A percentile compares a stretch with the other conserved stretches of the same genome.
These are phyloP conservation scores for Coluber constrictor DNA, from an alignment of 2,797 vertebrate species.

Conservation along the genomic window DNA sequence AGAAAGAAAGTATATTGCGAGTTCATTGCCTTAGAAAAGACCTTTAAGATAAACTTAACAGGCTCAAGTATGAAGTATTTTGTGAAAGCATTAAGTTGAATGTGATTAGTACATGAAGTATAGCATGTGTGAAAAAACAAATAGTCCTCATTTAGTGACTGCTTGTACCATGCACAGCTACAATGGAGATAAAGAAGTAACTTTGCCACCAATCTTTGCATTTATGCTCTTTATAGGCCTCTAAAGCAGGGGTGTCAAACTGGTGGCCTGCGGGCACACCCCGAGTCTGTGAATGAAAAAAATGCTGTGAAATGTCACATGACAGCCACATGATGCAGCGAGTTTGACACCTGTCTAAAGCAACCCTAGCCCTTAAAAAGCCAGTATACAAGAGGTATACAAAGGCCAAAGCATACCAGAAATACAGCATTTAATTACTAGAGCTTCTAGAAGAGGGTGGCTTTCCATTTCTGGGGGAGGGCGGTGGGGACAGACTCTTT, in stretches of 20 bases:
- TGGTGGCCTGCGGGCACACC: too few relatives aligned
- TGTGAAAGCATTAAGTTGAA: neutral
- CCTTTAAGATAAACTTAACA: neutral
- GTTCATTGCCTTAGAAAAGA: neutral
- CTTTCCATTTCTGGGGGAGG: neutral
- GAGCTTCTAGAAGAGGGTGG: neutral
- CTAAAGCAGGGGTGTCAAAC: neutral
- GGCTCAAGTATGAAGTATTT: neutral
- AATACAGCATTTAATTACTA: neutral
- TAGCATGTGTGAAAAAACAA: neutral
- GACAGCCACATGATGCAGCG: too few relatives aligned
- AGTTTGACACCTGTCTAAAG: neutral
- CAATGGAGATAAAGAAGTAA: neutral
- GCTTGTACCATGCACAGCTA: neutral
- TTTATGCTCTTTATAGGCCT: neutral
- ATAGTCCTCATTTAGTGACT: neutral
- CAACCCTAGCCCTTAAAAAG: neutral
- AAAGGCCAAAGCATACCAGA: neutral
- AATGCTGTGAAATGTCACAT: too few relatives aligned
- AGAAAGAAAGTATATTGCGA: neutral
- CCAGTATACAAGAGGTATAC: neutral
- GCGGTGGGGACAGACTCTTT: neutral
- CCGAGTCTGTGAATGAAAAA: too few relatives aligned
- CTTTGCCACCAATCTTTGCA: neutral
- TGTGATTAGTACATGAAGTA: neutral